phyloP scores from a whole-genome alignment of 1,140 invertebrate genomes.

The Calycopis cecrops region DNA sequence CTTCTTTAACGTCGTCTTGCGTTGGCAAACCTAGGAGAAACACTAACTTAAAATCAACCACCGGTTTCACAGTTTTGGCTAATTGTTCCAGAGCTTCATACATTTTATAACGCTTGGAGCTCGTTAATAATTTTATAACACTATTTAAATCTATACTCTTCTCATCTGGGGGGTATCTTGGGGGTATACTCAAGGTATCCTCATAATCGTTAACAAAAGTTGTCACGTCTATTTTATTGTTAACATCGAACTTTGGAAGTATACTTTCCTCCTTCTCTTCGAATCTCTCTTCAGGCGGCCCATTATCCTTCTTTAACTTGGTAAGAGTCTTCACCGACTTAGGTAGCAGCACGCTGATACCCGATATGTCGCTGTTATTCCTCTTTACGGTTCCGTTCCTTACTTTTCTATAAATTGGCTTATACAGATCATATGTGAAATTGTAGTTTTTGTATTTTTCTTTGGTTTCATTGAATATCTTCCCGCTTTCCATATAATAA shows the following conservation, averaged over 20 bases:
- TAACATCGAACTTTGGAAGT: constrained; percentile 62
- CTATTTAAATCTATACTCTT: constrained; percentile 47
- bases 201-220: no score
- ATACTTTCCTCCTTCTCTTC: constrained; percentile 45
- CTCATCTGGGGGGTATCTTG: constrained; percentile 56
- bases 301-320: constrained; percentile 40
- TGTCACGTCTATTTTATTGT: constrained; percentile 51
- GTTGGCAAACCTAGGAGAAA: no score
- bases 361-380: constrained; percentile 42
- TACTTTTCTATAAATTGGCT: constrained; percentile 29
- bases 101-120: no score
- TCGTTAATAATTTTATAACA: no score
- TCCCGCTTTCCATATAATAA: constrained; percentile 55
- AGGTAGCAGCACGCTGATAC: constrained; percentile 41
- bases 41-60: no score
- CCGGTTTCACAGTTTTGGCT: no score
- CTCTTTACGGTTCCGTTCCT: constrained; percentile 38
- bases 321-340: constrained; percentile 49
- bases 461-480: constrained; percentile 38
- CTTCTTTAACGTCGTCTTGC: constrained; percentile 45
- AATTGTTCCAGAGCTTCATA: no score
- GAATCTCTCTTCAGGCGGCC: constrained; percentile 40
- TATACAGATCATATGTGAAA: constrained; percentile 52
- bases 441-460: constrained; percentile 57
- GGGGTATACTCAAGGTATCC: constrained; percentile 69